phyloP scores from a whole-genome alignment of 1,140 invertebrate species.

The Bombyx mandarina region DNA sequence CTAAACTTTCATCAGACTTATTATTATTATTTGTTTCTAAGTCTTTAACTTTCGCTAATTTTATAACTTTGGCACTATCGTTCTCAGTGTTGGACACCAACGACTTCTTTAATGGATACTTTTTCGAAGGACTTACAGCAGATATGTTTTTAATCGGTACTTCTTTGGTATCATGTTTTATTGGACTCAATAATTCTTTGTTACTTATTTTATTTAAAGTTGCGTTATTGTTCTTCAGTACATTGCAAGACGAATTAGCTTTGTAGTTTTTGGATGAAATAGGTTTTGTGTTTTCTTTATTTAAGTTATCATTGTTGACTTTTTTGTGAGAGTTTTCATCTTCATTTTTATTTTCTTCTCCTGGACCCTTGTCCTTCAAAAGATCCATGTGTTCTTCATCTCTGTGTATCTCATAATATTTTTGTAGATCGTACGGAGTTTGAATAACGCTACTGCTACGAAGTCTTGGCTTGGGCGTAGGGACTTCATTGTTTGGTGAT shows the following conservation, averaged over 20 bases:
- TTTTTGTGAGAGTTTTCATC: conserved; percentile 40
- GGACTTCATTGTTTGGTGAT: conserved; percentile 28
- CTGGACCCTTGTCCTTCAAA: conserved; percentile 44
- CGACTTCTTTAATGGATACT: conserved; percentile 55
- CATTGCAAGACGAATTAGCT: conserved; percentile 12
- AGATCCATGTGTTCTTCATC: conserved; percentile 63
- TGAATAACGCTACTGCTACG: conserved; percentile 67
- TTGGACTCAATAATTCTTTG: conserved; percentile 35
- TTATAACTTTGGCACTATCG: conserved; percentile 52
- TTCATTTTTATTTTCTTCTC: conserved; percentile 23
- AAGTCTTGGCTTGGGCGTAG: conserved; percentile 51
- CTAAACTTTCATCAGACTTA: conserved; percentile 59
- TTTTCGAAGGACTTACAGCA: conserved; percentile 63
- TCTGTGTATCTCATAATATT: conserved; percentile 64
- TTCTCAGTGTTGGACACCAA: conserved; percentile 52
- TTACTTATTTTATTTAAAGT: conserved; percentile 31
- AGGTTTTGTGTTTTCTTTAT: conserved; percentile 37
- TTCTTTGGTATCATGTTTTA: conserved; percentile 61
- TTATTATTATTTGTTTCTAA: conserved; percentile 56
- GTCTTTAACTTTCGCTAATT: conserved; percentile 63
- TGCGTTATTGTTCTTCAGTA: conserved; percentile 41
- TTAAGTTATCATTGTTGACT: conserved; percentile 34
- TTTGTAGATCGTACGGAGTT: conserved; percentile 67
- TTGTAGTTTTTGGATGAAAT: conserved; percentile 26
- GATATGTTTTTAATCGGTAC: conserved; percentile 52